phyloP scores from a whole-genome alignment of 1,140 invertebrate species.

The Drosophila baimaii region DNA sequence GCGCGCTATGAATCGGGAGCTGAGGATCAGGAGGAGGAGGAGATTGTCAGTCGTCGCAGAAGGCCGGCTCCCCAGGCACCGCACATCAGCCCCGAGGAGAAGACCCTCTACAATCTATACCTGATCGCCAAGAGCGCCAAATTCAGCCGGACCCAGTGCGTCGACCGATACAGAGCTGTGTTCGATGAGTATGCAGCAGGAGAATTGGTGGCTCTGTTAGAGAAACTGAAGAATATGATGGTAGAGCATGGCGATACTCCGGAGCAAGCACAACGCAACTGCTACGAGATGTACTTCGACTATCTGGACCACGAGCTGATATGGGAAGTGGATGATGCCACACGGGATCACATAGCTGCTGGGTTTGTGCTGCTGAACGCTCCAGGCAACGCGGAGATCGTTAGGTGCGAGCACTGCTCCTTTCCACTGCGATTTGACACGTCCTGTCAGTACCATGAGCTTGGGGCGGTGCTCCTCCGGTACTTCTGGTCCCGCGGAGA shows the following conservation, averaged over 20 bases:
- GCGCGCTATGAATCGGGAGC: slow-evolving; percentile 65
- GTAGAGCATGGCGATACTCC: slow-evolving; percentile 74
- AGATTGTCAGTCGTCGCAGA: slow-evolving; percentile 67
- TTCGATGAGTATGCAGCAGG: slow-evolving; percentile 80
- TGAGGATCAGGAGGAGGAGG: slow-evolving; percentile 69
- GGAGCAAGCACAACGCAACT: slow-evolving; percentile 69
- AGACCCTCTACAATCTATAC: slow-evolving; percentile 81
- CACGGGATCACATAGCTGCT: slow-evolving; percentile 72
- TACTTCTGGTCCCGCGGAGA: slow-evolving; percentile 83
- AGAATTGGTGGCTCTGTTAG: slow-evolving; percentile 67
- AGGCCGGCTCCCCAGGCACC: slow-evolving; percentile 14
- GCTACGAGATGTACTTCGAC: slow-evolving; percentile 83
- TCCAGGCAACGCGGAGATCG: slow-evolving; percentile 47
- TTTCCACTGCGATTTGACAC: slow-evolving; percentile 79
- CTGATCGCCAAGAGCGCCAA: slow-evolving; percentile 80
- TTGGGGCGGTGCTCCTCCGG: slow-evolving; percentile 74
- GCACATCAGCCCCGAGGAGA: slow-evolving; percentile 81
- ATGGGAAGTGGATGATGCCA: slow-evolving; percentile 81
- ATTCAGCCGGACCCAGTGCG: slow-evolving; percentile 76
- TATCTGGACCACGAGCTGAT: slow-evolving; percentile 82
- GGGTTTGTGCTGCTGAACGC: slow-evolving; percentile 74
- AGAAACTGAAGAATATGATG: slow-evolving; percentile 73
- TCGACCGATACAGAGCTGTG: slow-evolving; percentile 76
- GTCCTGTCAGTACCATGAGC: slow-evolving; percentile 73
- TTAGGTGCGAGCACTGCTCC: slow-evolving; percentile 72